These are phyloP conservation scores for Tapirus indicus DNA, from an alignment of 2,797 vertebrate species.

Conservation along the genomic window DNA sequence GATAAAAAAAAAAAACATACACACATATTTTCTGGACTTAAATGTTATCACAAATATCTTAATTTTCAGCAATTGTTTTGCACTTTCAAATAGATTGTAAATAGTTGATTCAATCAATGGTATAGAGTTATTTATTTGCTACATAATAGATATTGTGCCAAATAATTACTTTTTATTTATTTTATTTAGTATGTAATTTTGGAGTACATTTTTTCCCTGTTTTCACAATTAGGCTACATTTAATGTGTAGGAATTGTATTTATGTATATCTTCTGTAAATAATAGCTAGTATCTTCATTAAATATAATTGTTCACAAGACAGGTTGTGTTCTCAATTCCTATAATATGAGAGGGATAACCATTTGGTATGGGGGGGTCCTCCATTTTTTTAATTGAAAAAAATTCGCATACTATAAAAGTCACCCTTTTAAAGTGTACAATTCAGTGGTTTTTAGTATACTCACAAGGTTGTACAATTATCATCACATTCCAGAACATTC, in stretches of 20 bases:
- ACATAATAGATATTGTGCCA: slow-evolving; percentile 90
- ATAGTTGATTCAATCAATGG: slow-evolving; percentile 85
- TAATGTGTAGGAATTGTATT: slow-evolving; percentile 86
- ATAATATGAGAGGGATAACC: slow-evolving; percentile 25
- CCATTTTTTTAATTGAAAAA: slow-evolving; percentile 26
- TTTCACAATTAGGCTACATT: slow-evolving; percentile 88
- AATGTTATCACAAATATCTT: slow-evolving; percentile 84
- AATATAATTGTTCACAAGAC: slow-evolving; percentile 86
- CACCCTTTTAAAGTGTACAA: background rate
- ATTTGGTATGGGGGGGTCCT: slow-evolving; percentile 4
- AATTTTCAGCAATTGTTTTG: slow-evolving; percentile 88
- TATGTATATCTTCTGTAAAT: slow-evolving; percentile 89
- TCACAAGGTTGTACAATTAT: background rate
- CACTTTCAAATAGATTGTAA: slow-evolving; percentile 92
- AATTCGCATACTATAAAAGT: slow-evolving; percentile 9
- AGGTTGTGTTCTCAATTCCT: slow-evolving; percentile 77
- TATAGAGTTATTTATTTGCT: slow-evolving; percentile 89
- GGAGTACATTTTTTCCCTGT: slow-evolving; percentile 86
- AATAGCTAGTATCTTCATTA: slow-evolving; percentile 88
- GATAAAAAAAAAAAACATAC: slow-evolving; percentile 62
- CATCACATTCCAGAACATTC: slow-evolving; percentile 1
- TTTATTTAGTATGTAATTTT: slow-evolving; percentile 92
- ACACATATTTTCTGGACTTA: slow-evolving; percentile 85
- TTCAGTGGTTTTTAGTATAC: background rate
- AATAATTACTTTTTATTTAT: slow-evolving; percentile 93